Percentiles rank a stretch among this genome's conserved stretches.
Evolutionary conservation across 1,140 invertebrate species (phyloP).

Genomic region (Calycopis cecrops): DNA sequence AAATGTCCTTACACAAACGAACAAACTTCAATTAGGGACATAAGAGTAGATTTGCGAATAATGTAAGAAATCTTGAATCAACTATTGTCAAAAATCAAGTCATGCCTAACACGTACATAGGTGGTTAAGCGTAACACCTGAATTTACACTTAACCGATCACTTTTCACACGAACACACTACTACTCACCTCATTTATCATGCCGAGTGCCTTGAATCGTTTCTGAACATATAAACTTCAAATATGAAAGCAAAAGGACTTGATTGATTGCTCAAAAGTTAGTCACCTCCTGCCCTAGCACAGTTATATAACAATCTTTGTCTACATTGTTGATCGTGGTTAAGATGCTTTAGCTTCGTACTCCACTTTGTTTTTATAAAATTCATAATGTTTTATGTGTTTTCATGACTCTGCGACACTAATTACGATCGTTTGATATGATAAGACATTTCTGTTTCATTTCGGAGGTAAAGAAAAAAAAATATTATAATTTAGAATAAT

Average conservation of each 20-base stretch:
- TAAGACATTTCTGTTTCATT: background rate
- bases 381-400: background rate
- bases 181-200: too few species aligned
- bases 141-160: background rate
- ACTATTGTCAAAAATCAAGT: background rate
- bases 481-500: background rate
- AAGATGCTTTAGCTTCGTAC: background rate
- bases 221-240: background rate
- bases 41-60: background rate
- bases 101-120: background rate
- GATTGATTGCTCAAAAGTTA: conserved; percentile 7
- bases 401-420: background rate
- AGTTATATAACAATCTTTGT: background rate
- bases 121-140: background rate
- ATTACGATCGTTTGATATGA: background rate
- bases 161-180: too few species aligned
- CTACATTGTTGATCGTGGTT: background rate
- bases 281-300: background rate
- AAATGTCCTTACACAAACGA: background rate
- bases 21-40: conserved; percentile 6
- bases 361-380: background rate
- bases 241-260: too few species aligned
- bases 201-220: too few species aligned
- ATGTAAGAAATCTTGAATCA: too few species aligned
- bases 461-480: background rate